These are phyloP conservation scores for Macrotrachela quadricornifera DNA, from an alignment of 1,140 invertebrate species.

Conservation along the genomic window DNA sequence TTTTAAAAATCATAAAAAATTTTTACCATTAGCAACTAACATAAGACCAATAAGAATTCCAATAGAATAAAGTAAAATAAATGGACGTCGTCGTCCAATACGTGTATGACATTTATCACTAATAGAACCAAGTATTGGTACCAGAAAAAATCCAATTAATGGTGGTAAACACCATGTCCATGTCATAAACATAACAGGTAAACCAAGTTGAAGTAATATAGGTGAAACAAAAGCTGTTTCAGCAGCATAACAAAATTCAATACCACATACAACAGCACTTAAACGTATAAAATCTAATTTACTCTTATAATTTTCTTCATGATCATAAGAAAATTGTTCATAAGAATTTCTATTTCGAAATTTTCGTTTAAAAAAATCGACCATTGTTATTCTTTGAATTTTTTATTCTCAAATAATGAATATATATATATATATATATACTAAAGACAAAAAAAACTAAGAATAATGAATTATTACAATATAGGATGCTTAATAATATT, in stretches of 20 bases:
- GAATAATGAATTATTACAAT: too few relatives aligned
- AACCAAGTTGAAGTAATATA: conserved; percentile 69
- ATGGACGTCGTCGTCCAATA: conserved; percentile 63
- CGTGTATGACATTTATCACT: conserved; percentile 61
- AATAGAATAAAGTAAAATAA: conserved; percentile 63
- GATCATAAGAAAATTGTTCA: too few relatives aligned
- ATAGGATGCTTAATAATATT: too few relatives aligned
- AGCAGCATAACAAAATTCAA: conserved; percentile 86
- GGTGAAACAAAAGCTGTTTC: conserved; percentile 91
- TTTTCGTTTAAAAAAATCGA: too few relatives aligned
- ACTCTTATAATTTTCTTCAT: conserved; percentile 39
- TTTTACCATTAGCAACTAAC: conserved; percentile 11
- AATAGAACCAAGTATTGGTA: conserved; percentile 66
- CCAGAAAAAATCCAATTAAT: conserved; percentile 63
- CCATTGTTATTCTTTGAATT: too few relatives aligned
- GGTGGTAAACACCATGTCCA: conserved; percentile 80
- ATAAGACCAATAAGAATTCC: conserved; percentile 46
- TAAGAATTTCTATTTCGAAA: too few relatives aligned
- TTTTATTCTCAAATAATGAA: too few relatives aligned
- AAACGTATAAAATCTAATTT: conserved; percentile 57
- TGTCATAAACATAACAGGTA: conserved; percentile 71
- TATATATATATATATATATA: too few relatives aligned
- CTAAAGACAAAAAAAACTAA: too few relatives aligned
- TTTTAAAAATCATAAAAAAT: background rate
- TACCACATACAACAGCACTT: conserved; percentile 81